Base-by-base conservation (phyloP, 2,113 vertebrate genomes). In the Austrofundulus limnaeus region DNA sequence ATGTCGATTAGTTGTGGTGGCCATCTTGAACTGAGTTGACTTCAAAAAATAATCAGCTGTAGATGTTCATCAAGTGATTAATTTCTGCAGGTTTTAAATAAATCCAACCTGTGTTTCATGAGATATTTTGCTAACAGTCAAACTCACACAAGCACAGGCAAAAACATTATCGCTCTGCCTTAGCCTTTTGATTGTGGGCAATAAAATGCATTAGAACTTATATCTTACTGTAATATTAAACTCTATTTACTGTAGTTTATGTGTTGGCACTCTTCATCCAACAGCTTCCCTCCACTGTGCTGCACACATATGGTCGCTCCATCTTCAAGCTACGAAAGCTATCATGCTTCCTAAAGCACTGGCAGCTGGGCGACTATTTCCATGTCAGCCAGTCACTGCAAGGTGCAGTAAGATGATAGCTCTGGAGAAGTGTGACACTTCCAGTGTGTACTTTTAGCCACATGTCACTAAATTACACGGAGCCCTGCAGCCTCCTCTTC, bases 341-440 rank as follows among this genome's bases (percentile, higher is more conserved):
- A 77, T 76, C 59, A 76, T 75, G 66, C 71, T 80, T 82, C 75
- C 67, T 49, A 56, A 58, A 28, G 2, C 59, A n/a, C 66, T 41
- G 48, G 80, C 81, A 89, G 80, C 84, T 84, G 84, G 53, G 53
- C 61, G 70, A 65, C 66, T 66, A 73, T 81, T 80, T 85, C 72
- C 78, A 58, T 73, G 80, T 78, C 72, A 63, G 63, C 66, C 48
- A n/a, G 55, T 75, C 68, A 78, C 67, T 62, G 66, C 69, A 65
- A 82, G 78, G 68, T 83, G 58, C 66, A 69, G 83, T 85, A 87
- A 87, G 49, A 47, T 31, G 72, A 88, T 81, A 84, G 53, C 72
- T 51, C 46, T 15, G 50, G 47, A 56, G 64, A 59, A 64, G 66
- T 24, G 65, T 65, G 71, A 83, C 77, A 73, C 70, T 72, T 58